Evolutionary conservation across 2,797 vertebrate species (phyloP), one percentile per base, ranked within the genome.

Genomic region (Cyprinodon diabolis): DNA sequence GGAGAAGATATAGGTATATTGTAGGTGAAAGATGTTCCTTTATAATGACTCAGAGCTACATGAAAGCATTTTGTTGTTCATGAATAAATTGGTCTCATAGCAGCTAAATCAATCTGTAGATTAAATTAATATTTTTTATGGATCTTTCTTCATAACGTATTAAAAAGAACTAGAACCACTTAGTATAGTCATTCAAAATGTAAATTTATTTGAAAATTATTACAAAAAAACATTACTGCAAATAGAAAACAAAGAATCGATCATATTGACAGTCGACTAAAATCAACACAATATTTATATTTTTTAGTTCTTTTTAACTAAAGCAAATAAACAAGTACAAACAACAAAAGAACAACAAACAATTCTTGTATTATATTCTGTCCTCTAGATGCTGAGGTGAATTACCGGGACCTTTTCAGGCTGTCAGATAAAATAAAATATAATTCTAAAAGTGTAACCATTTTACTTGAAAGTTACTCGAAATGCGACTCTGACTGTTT

Each of bases 11-110:
- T 65, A n/a, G n/a, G 1, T 65, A 5, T n/a, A 4, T 57, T 45
- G 37, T 47, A 73, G 43, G 45, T 40, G 11, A 45, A 72, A 66
- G 55, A 55, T 78, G 51, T 71, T 74, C 65, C n/a, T 65, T 45
- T 47, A 7, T 23, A 47, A 9, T 7, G 40, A 65, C 2, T 65
- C 23, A 45, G 3, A 65, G 45, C 8, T 45, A 23, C 54, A 23
- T 56, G n/a, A 11, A 56, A 11, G 12, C 13, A 13, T 56, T 21
- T 54, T 9, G 3, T 8, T 10, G 7, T 10, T 65, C 62, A 65
- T 47, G 8, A 65, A 47, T 47, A 2, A 63, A 63, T n/a, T 3
- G 10, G 10, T 63, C 60, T n/a, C 5, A 11, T 63, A 6, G 5
- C 12, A 7, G 13, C 35, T 43, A 37, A 40, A 43, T 62, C 37